Percentiles rank a stretch among this genome's conserved stretches.
phyloP scores from a whole-genome alignment of 1,140 invertebrate species.

The Leptinotarsa defecta region DNA sequence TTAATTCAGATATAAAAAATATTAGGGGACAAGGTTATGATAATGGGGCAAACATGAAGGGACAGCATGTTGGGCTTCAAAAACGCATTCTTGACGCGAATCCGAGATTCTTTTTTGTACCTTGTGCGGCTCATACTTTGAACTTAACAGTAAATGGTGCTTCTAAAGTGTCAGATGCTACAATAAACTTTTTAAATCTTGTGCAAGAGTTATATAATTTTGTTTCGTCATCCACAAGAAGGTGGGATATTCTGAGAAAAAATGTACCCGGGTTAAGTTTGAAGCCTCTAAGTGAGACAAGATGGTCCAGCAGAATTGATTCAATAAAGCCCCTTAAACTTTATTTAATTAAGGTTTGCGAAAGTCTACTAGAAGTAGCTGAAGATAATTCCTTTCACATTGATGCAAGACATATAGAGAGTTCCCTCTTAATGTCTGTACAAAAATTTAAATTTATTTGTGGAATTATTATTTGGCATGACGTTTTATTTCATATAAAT shows the following conservation, averaged over 20 bases:
- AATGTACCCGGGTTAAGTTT: constrained; percentile 36
- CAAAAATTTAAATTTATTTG: constrained; percentile 43
- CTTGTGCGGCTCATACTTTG: constrained; percentile 43
- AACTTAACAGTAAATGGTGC: constrained; percentile 44
- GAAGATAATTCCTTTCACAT: too few species aligned
- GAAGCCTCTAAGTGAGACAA: constrained; percentile 37
- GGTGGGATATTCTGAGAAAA: constrained; percentile 32
- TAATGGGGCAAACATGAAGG: constrained; percentile 52
- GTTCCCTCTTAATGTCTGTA: constrained; percentile 28
- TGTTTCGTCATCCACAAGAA: constrained; percentile 32
- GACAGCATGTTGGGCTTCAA: constrained; percentile 45
- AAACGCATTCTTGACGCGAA: constrained; percentile 36
- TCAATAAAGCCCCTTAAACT: constrained; percentile 29
- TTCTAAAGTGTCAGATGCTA: constrained; percentile 28
- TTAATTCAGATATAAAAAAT: constrained; percentile 31
- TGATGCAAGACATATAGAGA: constrained; percentile 38
- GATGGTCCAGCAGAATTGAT: constrained; percentile 39
- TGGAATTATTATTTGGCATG: constrained; percentile 15
- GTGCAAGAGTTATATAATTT: constrained; percentile 36
- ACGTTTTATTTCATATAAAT: constrained; percentile 40
- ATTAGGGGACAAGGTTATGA: constrained; percentile 53
- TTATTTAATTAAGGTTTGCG: constrained; percentile 27
- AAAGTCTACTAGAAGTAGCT: constrained; percentile 26
- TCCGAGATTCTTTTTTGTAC: constrained; percentile 38
- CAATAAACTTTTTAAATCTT: constrained; percentile 35